These are phyloP conservation scores for Carassius gibelio DNA, from an alignment of 2,113 vertebrate species.

Conservation along the genomic window DNA sequence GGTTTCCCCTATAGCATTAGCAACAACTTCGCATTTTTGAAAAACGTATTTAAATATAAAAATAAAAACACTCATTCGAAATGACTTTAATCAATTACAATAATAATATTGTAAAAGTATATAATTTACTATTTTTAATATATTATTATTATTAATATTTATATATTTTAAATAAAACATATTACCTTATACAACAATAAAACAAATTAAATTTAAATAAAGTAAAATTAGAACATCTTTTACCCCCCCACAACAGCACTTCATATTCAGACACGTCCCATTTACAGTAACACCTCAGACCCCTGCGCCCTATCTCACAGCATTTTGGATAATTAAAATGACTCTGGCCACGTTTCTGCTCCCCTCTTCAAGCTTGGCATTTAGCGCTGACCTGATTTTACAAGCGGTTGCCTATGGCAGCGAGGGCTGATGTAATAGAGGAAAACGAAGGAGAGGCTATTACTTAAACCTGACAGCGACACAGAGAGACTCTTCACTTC, in stretches of 20 bases:
- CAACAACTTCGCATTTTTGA: no score
- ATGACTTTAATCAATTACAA: no score
- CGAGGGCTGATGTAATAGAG: conserved; percentile 41
- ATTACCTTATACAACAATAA: no score
- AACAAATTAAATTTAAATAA: background rate
- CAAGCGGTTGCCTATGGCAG: conserved; percentile 31
- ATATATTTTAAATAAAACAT: no score
- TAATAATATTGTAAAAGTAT: no score
- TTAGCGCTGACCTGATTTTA: conserved; percentile 45
- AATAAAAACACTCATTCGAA: no score
- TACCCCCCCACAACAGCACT: background rate
- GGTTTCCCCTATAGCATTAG: no score
- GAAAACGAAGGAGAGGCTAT: conserved; percentile 36
- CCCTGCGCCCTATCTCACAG: background rate
- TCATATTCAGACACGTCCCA: background rate
- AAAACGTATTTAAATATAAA: no score
- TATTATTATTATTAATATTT: no score
- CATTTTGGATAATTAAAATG: conserved; percentile 33
- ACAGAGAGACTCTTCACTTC: background rate
- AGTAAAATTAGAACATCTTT: background rate
- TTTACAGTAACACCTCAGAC: background rate
- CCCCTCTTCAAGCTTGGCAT: conserved; percentile 17
- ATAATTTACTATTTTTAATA: no score
- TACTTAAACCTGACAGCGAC: conserved; percentile 35
- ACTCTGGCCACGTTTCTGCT: background rate